Conservation (phyloP, 2,797 vertebrate genomes). For the Tolypeutes matacus region DNA sequence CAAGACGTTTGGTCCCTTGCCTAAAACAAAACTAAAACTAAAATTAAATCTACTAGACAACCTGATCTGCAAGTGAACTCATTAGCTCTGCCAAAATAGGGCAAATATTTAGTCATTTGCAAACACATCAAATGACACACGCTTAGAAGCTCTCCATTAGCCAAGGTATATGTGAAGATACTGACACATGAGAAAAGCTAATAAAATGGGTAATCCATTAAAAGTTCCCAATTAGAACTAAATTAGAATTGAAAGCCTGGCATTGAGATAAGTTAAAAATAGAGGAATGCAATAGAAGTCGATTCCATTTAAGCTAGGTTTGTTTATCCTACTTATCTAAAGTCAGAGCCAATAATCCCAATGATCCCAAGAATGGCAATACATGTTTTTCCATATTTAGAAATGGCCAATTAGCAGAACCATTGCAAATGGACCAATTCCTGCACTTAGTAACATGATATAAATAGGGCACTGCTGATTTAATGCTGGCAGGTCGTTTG, state of each 20-base stretch:
- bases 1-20: neutral
- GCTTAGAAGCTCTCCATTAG: neutral
- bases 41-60: neutral
- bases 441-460: slow-evolving; percentile 30
- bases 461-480: slow-evolving; percentile 18
- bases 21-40: slow-evolving; percentile 60
- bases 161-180: neutral
- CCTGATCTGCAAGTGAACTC: neutral
- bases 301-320: neutral
- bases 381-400: slow-evolving; percentile 65
- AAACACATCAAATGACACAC: neutral
- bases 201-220: neutral
- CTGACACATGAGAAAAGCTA: neutral
- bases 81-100: neutral
- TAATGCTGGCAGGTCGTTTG: neutral
- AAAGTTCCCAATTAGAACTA: neutral
- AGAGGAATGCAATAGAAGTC: slow-evolving; percentile 32
- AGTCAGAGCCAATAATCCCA: slow-evolving; percentile 59
- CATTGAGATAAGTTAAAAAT: neutral
- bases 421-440: slow-evolving; percentile 11
- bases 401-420: slow-evolving; percentile 57
- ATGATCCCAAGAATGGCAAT: slow-evolving; percentile 54
- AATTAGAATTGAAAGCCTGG: neutral
- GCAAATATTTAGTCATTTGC: slow-evolving; percentile 20
- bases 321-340: slow-evolving; percentile 48